These are phyloP conservation scores for Perizoma affinitatum DNA, from an alignment of 2,888 invertebrate genomes.

Conservation along the genomic window DNA sequence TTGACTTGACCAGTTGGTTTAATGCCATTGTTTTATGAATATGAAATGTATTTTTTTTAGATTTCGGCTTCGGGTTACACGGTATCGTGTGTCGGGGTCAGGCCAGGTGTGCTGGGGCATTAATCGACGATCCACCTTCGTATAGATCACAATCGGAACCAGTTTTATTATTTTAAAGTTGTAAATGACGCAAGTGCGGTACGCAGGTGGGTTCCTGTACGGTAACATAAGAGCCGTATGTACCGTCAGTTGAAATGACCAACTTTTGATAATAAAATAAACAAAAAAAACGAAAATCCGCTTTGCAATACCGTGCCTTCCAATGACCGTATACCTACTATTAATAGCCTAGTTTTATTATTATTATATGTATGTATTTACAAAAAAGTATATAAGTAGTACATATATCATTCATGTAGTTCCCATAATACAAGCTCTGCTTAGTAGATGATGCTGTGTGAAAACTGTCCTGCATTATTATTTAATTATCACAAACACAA, in stretches of 20 bases:
- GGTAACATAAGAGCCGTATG: slow-evolving; percentile 58
- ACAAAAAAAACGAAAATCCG: too few species aligned
- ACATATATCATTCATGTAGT: too few species aligned
- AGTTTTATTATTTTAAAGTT: slow-evolving; percentile 83
- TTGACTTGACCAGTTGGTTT: slow-evolving; percentile 46
- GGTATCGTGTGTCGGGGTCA: slow-evolving; percentile 52
- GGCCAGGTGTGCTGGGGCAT: slow-evolving; percentile 76
- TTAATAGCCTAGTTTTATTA: too few species aligned
- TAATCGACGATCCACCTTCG: slow-evolving; percentile 76
- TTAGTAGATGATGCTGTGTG: too few species aligned
- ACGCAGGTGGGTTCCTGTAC: slow-evolving; percentile 75
- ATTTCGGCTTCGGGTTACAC: slow-evolving; percentile 54
- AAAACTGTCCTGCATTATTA: too few species aligned
- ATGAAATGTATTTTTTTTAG: slow-evolving; percentile 55
- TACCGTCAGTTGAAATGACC: slow-evolving; percentile 47
- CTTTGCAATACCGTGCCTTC: too few species aligned
- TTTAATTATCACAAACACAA: too few species aligned
- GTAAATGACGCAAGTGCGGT: slow-evolving; percentile 81
- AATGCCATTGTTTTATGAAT: slow-evolving; percentile 59
- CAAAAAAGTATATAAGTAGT: too few species aligned
- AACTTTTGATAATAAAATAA: slow-evolving; percentile 29
- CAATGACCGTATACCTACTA: too few species aligned
- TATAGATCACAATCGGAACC: slow-evolving; percentile 82
- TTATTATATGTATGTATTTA: too few species aligned
- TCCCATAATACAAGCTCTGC: too few species aligned